phyloP scores from a whole-genome alignment of 2,113 vertebrate genomes.

The Mesembrinibis cayennensis region DNA sequence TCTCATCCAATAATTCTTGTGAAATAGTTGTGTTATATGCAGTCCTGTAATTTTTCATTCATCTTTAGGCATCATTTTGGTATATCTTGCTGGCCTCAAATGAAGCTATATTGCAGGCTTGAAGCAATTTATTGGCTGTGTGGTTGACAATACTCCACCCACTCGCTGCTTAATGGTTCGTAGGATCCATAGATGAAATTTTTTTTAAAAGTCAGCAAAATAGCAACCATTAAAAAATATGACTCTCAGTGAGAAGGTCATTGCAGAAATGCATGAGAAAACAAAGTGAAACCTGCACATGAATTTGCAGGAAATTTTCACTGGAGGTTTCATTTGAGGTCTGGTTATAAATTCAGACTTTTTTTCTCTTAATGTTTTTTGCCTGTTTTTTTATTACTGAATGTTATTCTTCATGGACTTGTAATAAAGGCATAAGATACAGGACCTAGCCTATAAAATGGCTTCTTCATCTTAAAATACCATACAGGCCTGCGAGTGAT shows the following conservation, averaged over 20 bases:
- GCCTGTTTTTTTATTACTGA: background rate
- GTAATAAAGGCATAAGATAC: background rate
- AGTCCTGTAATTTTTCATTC: background rate
- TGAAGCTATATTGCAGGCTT: background rate
- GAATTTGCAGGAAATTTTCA: background rate
- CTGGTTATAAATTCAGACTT: background rate
- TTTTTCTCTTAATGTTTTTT: background rate
- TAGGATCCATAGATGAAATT: background rate
- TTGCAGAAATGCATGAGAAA: background rate
- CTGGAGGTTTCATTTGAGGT: background rate
- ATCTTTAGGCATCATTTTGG: background rate
- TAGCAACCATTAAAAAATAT: background rate
- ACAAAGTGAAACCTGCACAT: background rate
- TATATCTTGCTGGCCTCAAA: background rate
- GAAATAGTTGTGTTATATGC: background rate
- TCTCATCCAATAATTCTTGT: rapidly evolving
- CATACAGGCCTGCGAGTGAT: rapidly evolving
- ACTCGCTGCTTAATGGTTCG: background rate
- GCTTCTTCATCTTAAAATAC: background rate
- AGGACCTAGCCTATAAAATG: background rate
- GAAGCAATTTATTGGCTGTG: background rate
- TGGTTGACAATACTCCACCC: background rate
- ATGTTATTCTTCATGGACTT: background rate
- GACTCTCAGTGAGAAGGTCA: background rate
- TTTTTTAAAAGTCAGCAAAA: background rate